A percentile compares a stretch with the other conserved stretches of the same genome.
Conservation (phyloP, 2,113 vertebrate species). For the Tupaia chinensis region DNA sequence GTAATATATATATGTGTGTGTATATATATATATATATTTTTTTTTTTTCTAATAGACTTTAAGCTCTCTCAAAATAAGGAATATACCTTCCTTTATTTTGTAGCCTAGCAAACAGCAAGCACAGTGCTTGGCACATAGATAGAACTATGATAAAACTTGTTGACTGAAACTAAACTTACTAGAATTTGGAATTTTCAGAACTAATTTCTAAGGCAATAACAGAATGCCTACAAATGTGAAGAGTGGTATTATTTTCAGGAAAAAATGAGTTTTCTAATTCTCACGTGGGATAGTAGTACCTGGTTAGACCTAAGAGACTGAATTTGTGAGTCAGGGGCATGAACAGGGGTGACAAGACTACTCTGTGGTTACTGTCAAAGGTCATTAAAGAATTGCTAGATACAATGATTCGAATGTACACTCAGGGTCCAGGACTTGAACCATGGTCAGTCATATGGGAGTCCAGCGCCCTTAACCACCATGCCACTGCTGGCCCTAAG, state of each 20-base stretch:
- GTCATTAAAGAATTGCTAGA: neutral
- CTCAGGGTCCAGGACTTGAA: no score
- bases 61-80: neutral
- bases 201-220: neutral
- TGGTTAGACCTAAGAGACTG: neutral
- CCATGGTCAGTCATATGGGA: no score
- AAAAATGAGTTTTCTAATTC: conserved; percentile 15
- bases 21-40: no score
- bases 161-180: neutral
- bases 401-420: neutral
- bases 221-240: neutral
- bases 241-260: neutral
- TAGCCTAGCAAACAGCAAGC: neutral
- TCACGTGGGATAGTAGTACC: neutral
- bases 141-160: neutral
- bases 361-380: neutral
- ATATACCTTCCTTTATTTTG: neutral
- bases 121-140: neutral
- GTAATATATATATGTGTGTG: no score
- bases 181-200: neutral
- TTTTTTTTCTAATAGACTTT: neutral
- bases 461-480: no score
- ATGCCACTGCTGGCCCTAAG: no score
- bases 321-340: neutral
- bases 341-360: neutral